Percentiles rank a stretch among this genome's conserved stretches.
Conservation (phyloP, 2,113 vertebrate genomes). For the Oxyura jamaicensis region DNA sequence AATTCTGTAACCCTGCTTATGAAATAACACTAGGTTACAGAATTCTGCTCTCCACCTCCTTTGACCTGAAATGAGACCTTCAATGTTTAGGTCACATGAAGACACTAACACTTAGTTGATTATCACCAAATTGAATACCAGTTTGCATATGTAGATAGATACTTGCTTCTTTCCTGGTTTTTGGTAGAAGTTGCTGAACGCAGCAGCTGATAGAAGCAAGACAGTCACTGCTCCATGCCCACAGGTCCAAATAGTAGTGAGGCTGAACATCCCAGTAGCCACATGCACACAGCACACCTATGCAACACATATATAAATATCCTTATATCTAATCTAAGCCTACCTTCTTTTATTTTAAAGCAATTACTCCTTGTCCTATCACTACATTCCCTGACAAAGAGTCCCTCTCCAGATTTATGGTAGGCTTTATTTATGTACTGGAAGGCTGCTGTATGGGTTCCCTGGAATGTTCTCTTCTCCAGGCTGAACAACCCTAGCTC, state of each 20-base stretch:
- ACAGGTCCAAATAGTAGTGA: not conserved
- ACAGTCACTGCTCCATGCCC: not conserved
- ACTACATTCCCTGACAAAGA: too few relatives aligned
- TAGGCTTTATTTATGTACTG: too few relatives aligned
- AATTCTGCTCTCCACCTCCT: not conserved
- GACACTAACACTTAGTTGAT: not conserved
- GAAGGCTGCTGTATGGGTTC: too few relatives aligned
- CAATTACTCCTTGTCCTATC: too few relatives aligned
- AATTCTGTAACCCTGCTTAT: not conserved
- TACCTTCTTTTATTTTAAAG: too few relatives aligned
- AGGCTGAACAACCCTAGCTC: too few relatives aligned
- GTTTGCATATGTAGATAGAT: not conserved
- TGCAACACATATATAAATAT: not conserved
- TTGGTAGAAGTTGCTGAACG: not conserved
- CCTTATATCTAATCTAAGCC: too few relatives aligned
- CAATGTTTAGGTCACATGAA: not conserved
- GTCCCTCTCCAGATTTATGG: too few relatives aligned
- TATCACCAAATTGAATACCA: not conserved
- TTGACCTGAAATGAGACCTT: accelerated
- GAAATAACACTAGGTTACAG: not conserved
- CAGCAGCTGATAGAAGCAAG: not conserved
- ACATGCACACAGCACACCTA: not conserved
- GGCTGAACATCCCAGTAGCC: not conserved
- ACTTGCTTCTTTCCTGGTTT: not conserved
- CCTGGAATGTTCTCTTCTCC: too few relatives aligned